Evolutionary conservation across 2,797 vertebrate species (phyloP).

Genomic region (Nothura maculosa): DNA sequence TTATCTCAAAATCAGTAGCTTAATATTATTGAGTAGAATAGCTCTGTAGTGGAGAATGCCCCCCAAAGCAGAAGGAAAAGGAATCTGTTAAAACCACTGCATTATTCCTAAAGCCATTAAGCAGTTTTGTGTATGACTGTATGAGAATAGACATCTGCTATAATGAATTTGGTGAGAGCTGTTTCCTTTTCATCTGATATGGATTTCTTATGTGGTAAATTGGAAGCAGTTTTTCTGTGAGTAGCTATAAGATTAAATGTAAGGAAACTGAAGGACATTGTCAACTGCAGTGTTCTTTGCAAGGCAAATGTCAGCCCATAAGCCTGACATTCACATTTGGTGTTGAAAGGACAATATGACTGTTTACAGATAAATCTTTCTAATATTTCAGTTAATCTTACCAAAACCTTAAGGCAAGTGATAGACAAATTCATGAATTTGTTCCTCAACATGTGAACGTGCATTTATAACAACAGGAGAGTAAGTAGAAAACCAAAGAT

Average conservation of each 20-base stretch:
- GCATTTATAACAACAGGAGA: not conserved
- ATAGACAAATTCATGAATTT: constrained; percentile 9
- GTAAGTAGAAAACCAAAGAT: not conserved
- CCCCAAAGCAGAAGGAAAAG: not conserved
- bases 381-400: constrained; percentile 41
- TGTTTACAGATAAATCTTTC: constrained; percentile 35
- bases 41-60: not conserved
- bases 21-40: not conserved
- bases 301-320: not conserved
- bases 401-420: not conserved
- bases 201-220: not conserved
- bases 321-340: not conserved
- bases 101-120: not conserved
- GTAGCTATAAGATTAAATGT: not conserved
- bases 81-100: not conserved
- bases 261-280: not conserved
- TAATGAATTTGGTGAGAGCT: not conserved
- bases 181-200: not conserved
- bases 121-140: not conserved
- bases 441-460: not conserved
- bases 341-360: not conserved
- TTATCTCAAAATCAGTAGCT: not conserved
- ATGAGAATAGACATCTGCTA: not conserved
- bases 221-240: not conserved
- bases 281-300: not conserved